Evolutionary conservation across 2,113 vertebrate genomes (phyloP), one percentile per base, ranked within the genome.

Genomic region (Microtus montanus): DNA sequence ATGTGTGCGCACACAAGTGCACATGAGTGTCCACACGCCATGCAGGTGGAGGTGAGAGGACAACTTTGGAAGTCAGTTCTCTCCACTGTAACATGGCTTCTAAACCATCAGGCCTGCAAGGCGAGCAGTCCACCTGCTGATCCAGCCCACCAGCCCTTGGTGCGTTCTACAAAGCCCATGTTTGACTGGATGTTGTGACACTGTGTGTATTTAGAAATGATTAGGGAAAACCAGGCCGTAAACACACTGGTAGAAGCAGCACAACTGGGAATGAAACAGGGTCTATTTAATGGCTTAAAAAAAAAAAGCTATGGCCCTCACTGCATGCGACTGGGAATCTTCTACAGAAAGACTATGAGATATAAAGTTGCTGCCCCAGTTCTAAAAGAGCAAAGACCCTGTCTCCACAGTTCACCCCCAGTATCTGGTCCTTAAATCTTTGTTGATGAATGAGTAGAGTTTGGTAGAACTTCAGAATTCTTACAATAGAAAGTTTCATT

Each of bases 391-490:
- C 13, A 10, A 30, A 80, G 33, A 71, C 14, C 6, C 24, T 17
- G 10, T n/a, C 47, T 89, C 68, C 13, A 30, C 38, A 33, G 64
- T 44, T 87, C 64, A 94, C 77, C 22, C 17, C 20, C 1, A 87
- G 68, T 74, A 4, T 44, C 28, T 79, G 5, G 58, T 66, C 68
- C 15, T 75, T 87, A 84, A 80, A 70, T 71, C 52, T 70, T 64
- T 92, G 20, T 85, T 73, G 74, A 77, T 44, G 66, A 94, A 85
- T 88, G 77, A 93, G 47, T 49, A 2, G 20, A 73, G 4, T 85
- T 94, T 90, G 44, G 93, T 78, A 89, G 66, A 78, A 90, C 78
- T 13, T 94, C 74, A 88, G 33, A 94, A 95, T 47, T 73, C 41
- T 75, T 19, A 54, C 89, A 75, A 61, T 22, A 83, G 49, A 78